Conservation (phyloP, 2,888 invertebrate genomes). For the Adelphocoris suturalis region DNA sequence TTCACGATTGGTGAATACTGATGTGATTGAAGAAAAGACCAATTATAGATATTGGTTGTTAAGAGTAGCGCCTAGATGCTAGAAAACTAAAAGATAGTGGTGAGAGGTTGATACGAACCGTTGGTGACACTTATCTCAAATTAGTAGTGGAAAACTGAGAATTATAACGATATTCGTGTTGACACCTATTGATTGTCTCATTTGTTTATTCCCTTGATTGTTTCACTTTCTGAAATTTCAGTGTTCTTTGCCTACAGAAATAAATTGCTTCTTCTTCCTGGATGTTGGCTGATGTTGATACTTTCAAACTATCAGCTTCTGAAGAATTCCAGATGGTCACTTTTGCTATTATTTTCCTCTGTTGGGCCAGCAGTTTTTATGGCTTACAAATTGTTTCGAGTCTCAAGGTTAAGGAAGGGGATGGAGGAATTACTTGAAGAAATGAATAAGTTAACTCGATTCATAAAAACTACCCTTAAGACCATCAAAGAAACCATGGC, state of each 20-base stretch:
- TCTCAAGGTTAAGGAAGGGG: background rate
- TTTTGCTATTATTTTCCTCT: background rate
- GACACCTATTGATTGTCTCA: too few relatives aligned
- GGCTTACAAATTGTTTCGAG: constrained; percentile 2
- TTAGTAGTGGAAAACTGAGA: too few relatives aligned
- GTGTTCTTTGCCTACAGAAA: background rate
- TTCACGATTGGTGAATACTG: too few relatives aligned
- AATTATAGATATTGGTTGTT: too few relatives aligned
- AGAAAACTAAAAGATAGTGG: too few relatives aligned
- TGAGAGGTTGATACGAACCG: too few relatives aligned
- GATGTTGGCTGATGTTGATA: background rate
- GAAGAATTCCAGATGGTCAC: background rate
- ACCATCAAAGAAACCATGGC: constrained; percentile 12
- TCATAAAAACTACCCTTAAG: background rate
- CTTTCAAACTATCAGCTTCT: background rate
- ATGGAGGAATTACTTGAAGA: background rate
- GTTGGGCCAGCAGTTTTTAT: background rate
- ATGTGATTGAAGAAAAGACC: too few relatives aligned
- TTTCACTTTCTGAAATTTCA: background rate
- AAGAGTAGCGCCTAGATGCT: too few relatives aligned
- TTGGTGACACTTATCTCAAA: too few relatives aligned
- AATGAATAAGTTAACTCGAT: background rate
- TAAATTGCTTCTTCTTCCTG: background rate
- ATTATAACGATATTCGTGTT: too few relatives aligned
- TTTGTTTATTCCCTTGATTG: too few relatives aligned